phyloP scores from a whole-genome alignment of 2,113 vertebrate genomes.

The Fregata magnificens region DNA sequence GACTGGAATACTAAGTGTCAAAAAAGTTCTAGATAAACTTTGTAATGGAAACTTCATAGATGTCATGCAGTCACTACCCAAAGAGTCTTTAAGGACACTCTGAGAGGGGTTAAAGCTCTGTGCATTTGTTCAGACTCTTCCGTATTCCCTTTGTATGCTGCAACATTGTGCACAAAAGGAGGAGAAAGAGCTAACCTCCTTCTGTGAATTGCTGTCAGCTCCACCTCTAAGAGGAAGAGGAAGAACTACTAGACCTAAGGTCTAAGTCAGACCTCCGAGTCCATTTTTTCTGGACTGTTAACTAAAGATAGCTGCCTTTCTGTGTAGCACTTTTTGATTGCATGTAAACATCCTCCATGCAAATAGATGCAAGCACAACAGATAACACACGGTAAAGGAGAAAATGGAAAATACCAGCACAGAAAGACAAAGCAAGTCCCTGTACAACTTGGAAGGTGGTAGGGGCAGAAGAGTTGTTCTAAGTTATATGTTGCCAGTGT shows the following conservation, averaged over 20 bases:
- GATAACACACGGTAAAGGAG: neutral
- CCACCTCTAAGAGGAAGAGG: neutral
- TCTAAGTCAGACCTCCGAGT: neutral
- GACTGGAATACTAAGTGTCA: neutral
- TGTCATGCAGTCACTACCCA: neutral
- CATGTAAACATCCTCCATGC: rapidly evolving
- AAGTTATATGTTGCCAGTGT: neutral
- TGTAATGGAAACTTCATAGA: neutral
- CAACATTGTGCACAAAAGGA: neutral
- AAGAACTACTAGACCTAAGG: neutral
- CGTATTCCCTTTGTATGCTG: neutral
- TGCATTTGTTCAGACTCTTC: neutral
- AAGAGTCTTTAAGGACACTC: neutral
- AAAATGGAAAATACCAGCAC: neutral
- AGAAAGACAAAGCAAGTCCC: neutral
- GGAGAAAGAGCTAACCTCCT: neutral
- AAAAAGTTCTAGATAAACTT: neutral
- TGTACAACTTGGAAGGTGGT: neutral
- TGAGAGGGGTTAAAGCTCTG: neutral
- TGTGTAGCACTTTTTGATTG: rapidly evolving
- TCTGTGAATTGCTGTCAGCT: neutral
- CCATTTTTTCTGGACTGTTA: neutral
- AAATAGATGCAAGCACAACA: neutral
- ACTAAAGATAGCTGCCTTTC: neutral
- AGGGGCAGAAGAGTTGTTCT: neutral